Conservation (phyloP, 2,113 vertebrate species). For the Symphodus melops region DNA sequence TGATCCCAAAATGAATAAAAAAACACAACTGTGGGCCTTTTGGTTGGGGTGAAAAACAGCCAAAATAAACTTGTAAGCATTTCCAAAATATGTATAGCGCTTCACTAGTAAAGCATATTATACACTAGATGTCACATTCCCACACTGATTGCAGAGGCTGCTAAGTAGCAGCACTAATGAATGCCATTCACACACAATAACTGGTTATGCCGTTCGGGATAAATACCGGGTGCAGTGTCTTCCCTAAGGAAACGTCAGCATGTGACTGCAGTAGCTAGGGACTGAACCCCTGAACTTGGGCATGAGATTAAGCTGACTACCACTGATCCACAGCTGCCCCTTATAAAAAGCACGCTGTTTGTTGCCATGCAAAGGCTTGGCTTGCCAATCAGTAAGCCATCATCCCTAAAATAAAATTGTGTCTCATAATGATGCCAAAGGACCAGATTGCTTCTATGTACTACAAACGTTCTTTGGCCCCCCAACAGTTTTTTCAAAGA, state of each 20-base stretch:
- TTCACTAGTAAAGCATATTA: too few species aligned
- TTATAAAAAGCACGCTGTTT: neutral
- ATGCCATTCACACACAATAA: too few species aligned
- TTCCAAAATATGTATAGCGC: neutral
- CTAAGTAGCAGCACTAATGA: too few species aligned
- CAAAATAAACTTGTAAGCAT: neutral
- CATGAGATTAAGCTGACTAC: too few species aligned
- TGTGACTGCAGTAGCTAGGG: too few species aligned
- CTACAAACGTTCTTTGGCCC: neutral
- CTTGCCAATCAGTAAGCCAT: neutral
- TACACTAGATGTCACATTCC: neutral
- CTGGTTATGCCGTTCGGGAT: too few species aligned
- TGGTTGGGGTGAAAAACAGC: neutral
- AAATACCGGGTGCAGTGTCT: too few species aligned
- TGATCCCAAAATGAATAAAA: neutral
- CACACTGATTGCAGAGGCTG: neutral
- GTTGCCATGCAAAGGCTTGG: neutral
- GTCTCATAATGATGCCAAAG: neutral
- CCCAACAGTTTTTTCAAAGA: neutral
- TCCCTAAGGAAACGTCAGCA: too few species aligned
- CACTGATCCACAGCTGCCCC: too few species aligned
- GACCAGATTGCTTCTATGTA: neutral
- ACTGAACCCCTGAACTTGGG: too few species aligned
- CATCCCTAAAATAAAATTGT: neutral
- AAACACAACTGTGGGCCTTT: neutral